Evolutionary conservation across 2,888 invertebrate genomes (phyloP), one percentile per base, ranked within the genome.

Genomic region (Papilio demoleus): DNA sequence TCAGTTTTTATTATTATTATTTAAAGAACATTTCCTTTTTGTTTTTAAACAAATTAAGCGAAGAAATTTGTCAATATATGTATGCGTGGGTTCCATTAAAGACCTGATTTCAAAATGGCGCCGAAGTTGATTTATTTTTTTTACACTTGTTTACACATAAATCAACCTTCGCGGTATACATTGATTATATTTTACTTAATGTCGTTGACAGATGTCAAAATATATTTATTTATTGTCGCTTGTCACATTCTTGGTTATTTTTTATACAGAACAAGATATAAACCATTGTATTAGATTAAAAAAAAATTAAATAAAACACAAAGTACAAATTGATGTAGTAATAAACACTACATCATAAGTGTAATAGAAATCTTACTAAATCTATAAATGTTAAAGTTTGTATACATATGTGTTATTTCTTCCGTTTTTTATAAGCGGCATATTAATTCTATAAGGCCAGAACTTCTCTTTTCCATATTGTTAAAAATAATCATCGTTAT

Each of bases 11-110:
- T 60, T 68, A 60, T 60, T 68, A 27, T 27, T 53, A 53, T 65
- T 63, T 59, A 40, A 60, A 56, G n/a, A 68, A 65, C 59, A 60
- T 68, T 68, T 65, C 65, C 65, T 68, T 65, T 65, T 65, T 59
- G 45, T 31, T 68, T 64, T 65, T 47, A 65, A 68, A 65, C 50
- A 50, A 60, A 68, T 63, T 68, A 45, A 36, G 42, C 58, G 19
- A 19, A 59, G 61, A 67, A 64, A 59, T 68, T 58, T 45, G 62
- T 59, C 34, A 56, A 58, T 63, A 62, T 62, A 63, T 17, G 19
- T 36, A 31, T 42, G 34, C 47, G 67, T 47, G 42, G 53, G 31
- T 47, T 61, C 19, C 61, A 24, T 42, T 56, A 50, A 56, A 67
- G n/a, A 59, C n/a, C 22, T 19, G 19, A 59, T 36, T 59, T 47